Base-by-base conservation (phyloP, 2,888 invertebrate genomes). In the Cepaea hortensis region DNA sequence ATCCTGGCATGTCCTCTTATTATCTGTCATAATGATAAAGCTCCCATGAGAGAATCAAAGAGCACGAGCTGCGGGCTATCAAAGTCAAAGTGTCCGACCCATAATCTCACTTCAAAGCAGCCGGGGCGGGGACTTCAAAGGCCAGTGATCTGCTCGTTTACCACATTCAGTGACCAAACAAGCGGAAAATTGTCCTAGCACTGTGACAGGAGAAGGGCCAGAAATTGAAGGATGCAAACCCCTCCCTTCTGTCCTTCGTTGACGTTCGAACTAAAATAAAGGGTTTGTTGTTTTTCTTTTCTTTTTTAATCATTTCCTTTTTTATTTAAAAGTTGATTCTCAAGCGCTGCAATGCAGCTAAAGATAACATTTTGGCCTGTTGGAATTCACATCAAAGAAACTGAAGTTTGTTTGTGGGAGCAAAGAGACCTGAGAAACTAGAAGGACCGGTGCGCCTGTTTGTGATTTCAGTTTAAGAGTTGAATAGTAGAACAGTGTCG, bases 101-200 rank as follows among this genome's bases (percentile, higher is more conserved):
- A 81, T 85, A 85, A 85, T 85, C 85, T 85, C 70, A 80, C 81
- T 62, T 85, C 85, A 85, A 85, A 85, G 85, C 18, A 9, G 46
- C 46, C 48, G 68, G 20, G 50, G 62, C 73, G 77, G 75, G 46
- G 62, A 76, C 84, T 50, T 84, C 84, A 77, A 84, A 77, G 55
- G 68, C 46, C 15, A 62, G 15, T 84, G 76, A 84, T 84, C 84
- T 35, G 70, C 72, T 81, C 81, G 68, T 70, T 68, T 81, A 68
- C 72, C 46, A 68, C 81, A 20, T 20, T 72, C 48, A 55, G 81
- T 81, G 81, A 81, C 81, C 81, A 81, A 81, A 81, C 72, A 81
- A 68, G 72, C 81, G 81, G 46, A 81, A 81, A 81, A 81, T 81
- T 81, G 81, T 50, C 65, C 35, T 11, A 46, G 70, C n/a, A 50